Evolutionary conservation across 2,113 vertebrate species (phyloP), one percentile per base, ranked within the genome.

Genomic region (Pogona vitticeps): DNA sequence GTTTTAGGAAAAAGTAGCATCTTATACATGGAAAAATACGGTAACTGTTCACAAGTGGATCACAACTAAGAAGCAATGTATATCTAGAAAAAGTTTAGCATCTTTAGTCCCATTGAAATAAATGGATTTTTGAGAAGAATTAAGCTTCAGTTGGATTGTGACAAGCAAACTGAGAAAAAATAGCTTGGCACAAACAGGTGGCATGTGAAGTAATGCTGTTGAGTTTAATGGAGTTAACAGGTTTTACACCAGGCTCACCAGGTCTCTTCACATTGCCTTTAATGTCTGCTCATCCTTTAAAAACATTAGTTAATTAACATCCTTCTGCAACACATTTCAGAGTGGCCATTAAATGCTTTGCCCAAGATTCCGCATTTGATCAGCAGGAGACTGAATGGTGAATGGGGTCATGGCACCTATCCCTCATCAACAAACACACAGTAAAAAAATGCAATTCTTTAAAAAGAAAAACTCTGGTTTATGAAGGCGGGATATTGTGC

Each of bases 191-290:
- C 23, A 23, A 93, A 75, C 21, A 72, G 63, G 78, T 73, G 65
- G 85, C 26, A 17, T 42, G 33, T 76, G 86, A 88, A 91, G 89
- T 2, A 1, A 83, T 78, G 73, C n/a, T 68, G 76, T 1, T 18
- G 85, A 82, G 59, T 87, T 63, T 87, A 83, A 80, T 72, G 86
- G 80, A 75, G 15, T 33, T 71, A 89, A 79, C 76, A 83, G 59
- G 52, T 81, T 85, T 86, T 2, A 0, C 73, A 85, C 26, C 59
- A 83, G 90, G 71, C 40, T 52, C 86, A 90, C 2, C 0, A 75
- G 63, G 77, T 31, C 31, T 28, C 12, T 56, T 20, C 80, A 7
- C 0, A 1, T 10, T 68, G 52, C 58, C 75, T 84, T 88, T 86
- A 73, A 67, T 58, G 18, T 7, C 17, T 28, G 20, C 23, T 75